Conservation (phyloP, 92 coral and sea anemone species). For the Epizoanthus illoricatus region DNA sequence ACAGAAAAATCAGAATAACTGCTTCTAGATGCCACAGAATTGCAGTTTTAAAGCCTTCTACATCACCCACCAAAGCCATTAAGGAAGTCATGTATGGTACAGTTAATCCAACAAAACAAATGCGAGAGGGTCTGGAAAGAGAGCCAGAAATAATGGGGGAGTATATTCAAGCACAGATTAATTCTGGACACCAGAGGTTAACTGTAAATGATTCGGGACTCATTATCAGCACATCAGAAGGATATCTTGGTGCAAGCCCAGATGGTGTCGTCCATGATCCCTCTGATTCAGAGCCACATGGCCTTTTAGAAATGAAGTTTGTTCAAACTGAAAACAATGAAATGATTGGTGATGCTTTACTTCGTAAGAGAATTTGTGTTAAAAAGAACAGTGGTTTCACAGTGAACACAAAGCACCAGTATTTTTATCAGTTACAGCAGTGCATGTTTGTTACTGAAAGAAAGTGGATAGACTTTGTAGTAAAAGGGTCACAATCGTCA, state of each 20-base stretch:
- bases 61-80: constrained; percentile 38
- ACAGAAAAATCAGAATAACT: constrained; percentile 37
- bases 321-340: constrained; percentile 41
- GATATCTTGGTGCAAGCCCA: constrained; percentile 41
- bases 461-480: constrained; percentile 37
- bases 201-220: constrained; percentile 24
- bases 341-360: constrained; percentile 31
- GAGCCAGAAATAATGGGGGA: constrained; percentile 19
- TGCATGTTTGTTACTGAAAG: constrained; percentile 48
- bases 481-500: constrained; percentile 8
- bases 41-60: constrained; percentile 21
- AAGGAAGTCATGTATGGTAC: constrained; percentile 1
- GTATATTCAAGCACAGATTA: constrained; percentile 20
- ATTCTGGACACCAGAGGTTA: constrained; percentile 24
- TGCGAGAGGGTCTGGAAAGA: constrained; percentile 31
- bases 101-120: neutral
- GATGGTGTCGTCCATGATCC: constrained; percentile 43
- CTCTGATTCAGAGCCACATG: constrained; percentile 33
- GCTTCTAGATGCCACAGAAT: constrained; percentile 23
- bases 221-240: constrained; percentile 14
- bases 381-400: neutral
- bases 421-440: constrained; percentile 46
- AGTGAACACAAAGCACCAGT: constrained; percentile 27
- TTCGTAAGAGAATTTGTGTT: constrained; percentile 36
- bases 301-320: constrained; percentile 53